A percentile compares a stretch with the other conserved stretches of the same genome.
These are phyloP conservation scores for Chirona hameri DNA, from an alignment of 2,888 invertebrate genomes.

Conservation along the genomic window DNA sequence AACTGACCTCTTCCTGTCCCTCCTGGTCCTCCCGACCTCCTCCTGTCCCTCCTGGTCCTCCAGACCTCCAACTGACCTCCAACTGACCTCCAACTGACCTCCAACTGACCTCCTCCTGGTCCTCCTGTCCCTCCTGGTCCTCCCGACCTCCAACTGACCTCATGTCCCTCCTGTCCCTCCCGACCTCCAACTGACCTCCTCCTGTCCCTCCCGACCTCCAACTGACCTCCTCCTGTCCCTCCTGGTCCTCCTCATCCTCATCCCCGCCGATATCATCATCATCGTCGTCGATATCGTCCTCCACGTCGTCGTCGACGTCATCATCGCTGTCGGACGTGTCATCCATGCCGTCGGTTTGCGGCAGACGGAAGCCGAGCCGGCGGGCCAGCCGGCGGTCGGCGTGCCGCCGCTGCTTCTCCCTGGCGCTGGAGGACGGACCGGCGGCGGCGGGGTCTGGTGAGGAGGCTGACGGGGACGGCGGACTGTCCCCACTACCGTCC, in stretches of 20 bases:
- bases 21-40: no score
- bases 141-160: no score
- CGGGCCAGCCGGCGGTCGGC: slow-evolving; percentile 22
- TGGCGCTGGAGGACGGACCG: slow-evolving; percentile 44
- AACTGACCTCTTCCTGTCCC: no score
- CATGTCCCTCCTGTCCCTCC: no score
- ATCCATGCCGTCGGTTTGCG: slow-evolving; percentile 4
- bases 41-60: no score
- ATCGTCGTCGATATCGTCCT: slow-evolving; percentile 54
- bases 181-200: slow-evolving; percentile 50
- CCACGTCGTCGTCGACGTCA: slow-evolving; percentile 58
- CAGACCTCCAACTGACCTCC: no score
- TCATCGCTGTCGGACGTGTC: slow-evolving; percentile 26
- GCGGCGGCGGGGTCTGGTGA: neutral
- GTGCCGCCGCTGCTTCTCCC: neutral
- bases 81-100: no score
- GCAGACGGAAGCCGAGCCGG: neutral
- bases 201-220: slow-evolving; percentile 46
- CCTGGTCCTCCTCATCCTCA: slow-evolving; percentile 42
- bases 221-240: slow-evolving; percentile 47
- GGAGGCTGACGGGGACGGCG: neutral
- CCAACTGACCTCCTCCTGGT: no score
- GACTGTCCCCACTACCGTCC: slow-evolving; percentile 23
- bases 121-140: no score
- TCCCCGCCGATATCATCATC: slow-evolving; percentile 56